phyloP scores from a whole-genome alignment of 1,140 invertebrate genomes.

The Cheumatopsyche charites region DNA sequence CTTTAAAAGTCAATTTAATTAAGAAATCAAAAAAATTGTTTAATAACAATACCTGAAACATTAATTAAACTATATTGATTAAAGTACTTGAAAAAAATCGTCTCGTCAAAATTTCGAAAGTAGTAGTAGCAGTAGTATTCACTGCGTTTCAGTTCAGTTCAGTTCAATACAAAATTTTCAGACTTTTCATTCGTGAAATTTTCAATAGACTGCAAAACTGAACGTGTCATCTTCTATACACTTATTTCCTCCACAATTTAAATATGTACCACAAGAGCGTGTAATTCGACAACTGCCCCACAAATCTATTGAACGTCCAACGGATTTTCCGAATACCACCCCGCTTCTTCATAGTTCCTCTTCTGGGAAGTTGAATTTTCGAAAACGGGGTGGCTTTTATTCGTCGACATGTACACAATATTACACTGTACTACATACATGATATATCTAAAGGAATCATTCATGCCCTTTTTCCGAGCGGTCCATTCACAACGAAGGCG shows the following conservation, averaged over 20 bases:
- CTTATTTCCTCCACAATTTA: no score
- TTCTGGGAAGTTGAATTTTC: conserved; percentile 19
- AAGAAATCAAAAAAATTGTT: no score
- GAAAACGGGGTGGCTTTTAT: conserved; percentile 12
- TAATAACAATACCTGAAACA: no score
- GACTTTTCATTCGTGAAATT: no score
- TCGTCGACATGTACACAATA: background rate
- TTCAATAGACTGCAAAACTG: background rate
- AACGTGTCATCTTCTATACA: no score
- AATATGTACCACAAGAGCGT: conserved; percentile 22
- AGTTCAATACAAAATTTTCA: no score
- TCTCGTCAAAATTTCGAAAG: no score
- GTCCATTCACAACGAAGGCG: conserved; percentile 5
- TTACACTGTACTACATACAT: background rate
- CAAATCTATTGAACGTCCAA: conserved; percentile 15
- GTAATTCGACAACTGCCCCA: conserved; percentile 28
- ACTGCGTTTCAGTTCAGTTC: no score
- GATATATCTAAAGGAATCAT: background rate
- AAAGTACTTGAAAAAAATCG: no score
- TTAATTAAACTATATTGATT: no score
- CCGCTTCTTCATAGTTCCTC: background rate
- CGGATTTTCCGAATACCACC: conserved; percentile 12
- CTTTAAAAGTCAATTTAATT: no score
- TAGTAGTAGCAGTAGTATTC: no score
- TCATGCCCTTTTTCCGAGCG: background rate